phyloP scores from a whole-genome alignment of 2,797 vertebrate species.

The Emys orbicularis region DNA sequence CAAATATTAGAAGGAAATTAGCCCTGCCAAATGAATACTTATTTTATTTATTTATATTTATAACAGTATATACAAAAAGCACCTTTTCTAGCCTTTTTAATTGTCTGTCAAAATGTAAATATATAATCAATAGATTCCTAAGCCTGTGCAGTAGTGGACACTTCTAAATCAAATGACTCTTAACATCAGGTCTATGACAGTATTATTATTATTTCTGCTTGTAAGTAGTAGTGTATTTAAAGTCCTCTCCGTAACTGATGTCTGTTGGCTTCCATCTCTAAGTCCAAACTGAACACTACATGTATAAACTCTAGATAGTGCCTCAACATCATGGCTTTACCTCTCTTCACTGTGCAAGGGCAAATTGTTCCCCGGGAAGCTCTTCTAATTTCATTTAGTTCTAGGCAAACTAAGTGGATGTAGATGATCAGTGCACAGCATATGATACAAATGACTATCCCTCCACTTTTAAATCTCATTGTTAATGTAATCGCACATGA shows the following conservation, averaged over 20 bases:
- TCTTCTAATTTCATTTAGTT: constrained; percentile 30
- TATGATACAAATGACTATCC: constrained; percentile 24
- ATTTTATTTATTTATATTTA: background rate
- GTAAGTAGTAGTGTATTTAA: background rate
- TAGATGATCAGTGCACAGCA: constrained; percentile 23
- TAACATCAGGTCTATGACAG: background rate
- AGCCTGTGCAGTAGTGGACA: background rate
- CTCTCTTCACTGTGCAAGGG: background rate
- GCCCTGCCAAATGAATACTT: background rate
- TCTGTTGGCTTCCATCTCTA: background rate
- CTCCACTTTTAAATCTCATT: constrained; percentile 57
- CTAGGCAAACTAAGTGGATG: constrained; percentile 38
- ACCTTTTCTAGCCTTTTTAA: background rate
- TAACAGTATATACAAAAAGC: background rate
- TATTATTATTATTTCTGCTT: background rate
- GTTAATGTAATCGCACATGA: constrained; percentile 53
- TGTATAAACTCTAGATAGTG: background rate
- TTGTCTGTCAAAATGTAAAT: background rate
- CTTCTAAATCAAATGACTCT: background rate
- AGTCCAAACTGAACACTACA: background rate
- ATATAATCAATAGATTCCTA: background rate
- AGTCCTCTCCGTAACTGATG: background rate
- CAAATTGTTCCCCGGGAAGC: constrained; percentile 40
- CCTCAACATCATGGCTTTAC: background rate
- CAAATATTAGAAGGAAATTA: background rate